phyloP scores from a whole-genome alignment of 2,113 vertebrate species.

The Rynchops niger region DNA sequence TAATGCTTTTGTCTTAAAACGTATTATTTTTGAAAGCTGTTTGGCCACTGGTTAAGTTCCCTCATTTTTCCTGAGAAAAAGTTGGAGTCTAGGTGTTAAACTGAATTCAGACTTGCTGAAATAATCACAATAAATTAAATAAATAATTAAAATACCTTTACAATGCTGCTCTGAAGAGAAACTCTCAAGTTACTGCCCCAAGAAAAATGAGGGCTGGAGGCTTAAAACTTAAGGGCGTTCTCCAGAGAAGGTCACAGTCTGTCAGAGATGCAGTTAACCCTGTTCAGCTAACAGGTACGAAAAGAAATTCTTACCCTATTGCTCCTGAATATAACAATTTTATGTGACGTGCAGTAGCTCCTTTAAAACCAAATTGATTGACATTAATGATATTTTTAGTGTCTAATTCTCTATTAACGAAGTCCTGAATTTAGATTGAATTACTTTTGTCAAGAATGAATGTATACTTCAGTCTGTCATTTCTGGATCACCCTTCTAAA shows the following conservation, averaged over 20 bases:
- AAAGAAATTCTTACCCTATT: background rate
- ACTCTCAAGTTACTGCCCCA: background rate
- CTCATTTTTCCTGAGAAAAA: background rate
- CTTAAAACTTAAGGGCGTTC: background rate
- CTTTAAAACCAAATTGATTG: background rate
- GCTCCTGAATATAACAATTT: background rate
- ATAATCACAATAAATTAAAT: background rate
- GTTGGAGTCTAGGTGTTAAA: background rate
- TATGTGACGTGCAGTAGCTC: background rate
- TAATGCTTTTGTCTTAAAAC: background rate
- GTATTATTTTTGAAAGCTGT: background rate
- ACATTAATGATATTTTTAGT: background rate
- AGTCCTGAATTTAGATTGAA: background rate
- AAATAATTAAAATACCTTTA: too few relatives aligned
- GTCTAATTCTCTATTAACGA: background rate
- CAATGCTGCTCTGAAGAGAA: background rate
- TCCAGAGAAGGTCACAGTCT: background rate
- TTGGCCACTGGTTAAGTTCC: background rate
- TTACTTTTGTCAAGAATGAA: background rate
- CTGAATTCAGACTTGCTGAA: background rate
- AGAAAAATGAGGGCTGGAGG: background rate
- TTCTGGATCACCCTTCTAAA: background rate
- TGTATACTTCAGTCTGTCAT: background rate
- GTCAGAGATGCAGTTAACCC: background rate
- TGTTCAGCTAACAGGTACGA: background rate